A percentile compares a stretch with the other conserved stretches of the same genome.
Evolutionary conservation across 2,888 invertebrate species (phyloP).

Genomic region (Clitarchus hookeri): DNA sequence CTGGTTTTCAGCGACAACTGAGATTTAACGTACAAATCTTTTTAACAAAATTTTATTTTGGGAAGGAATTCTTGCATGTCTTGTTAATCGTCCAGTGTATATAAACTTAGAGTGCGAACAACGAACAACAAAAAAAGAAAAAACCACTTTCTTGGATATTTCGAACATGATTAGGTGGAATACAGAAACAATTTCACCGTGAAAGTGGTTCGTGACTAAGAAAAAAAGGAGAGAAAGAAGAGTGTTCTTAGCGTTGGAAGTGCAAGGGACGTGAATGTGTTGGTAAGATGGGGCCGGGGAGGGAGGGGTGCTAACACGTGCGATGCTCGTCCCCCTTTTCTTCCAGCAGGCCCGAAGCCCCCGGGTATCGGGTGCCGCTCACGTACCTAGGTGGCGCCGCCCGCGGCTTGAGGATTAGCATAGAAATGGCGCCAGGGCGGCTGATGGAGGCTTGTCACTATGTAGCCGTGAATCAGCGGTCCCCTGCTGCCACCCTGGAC

Average conservation of each 20-base stretch:
- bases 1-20: too few relatives aligned
- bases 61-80: too few relatives aligned
- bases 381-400: neutral
- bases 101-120: too few relatives aligned
- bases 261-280: neutral
- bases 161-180: too few relatives aligned
- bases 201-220: neutral
- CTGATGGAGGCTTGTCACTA: slow-evolving; percentile 57
- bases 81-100: too few relatives aligned
- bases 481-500: neutral
- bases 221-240: neutral
- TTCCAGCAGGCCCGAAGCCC: neutral
- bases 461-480: slow-evolving; percentile 55
- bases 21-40: too few relatives aligned
- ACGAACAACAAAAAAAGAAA: too few relatives aligned
- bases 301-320: neutral
- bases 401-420: slow-evolving; percentile 51
- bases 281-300: neutral
- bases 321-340: slow-evolving; percentile 22
- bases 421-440: slow-evolving; percentile 53
- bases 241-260: neutral
- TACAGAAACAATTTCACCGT: neutral
- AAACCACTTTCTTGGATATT: too few relatives aligned
- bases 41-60: too few relatives aligned
- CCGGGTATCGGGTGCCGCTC: slow-evolving; percentile 7